Evolutionary conservation across 30 jellyfish, hydroid and myxozoan genomes (phyloP).

Genomic region (Catostylus mosaicus): DNA sequence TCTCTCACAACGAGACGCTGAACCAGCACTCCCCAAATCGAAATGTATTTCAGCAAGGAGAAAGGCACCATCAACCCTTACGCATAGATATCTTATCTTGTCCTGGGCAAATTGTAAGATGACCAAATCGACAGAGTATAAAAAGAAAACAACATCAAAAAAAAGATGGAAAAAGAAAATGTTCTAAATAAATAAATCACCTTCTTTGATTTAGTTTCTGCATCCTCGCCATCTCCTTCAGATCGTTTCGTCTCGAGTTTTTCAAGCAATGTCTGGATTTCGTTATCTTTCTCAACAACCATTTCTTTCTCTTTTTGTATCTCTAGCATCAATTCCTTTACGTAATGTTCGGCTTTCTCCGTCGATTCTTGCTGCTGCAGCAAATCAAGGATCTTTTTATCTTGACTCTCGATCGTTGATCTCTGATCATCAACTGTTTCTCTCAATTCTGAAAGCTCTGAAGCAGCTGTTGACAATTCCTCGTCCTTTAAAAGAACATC

Average conservation of each 20-base stretch:
- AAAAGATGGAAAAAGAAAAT: no score
- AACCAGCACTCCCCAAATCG: no score
- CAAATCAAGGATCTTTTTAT: constrained; percentile 29
- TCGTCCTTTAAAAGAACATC: constrained; percentile 20
- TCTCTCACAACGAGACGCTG: no score
- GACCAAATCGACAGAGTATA: no score
- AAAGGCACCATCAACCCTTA: no score
- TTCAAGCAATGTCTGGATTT: constrained; percentile 44
- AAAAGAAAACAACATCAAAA: no score
- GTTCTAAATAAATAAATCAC: no score
- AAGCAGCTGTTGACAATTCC: constrained; percentile 25
- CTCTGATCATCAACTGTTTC: constrained; percentile 54
- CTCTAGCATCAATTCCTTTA: constrained; percentile 24
- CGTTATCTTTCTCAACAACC: constrained; percentile 56
- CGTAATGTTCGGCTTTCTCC: constrained; percentile 30
- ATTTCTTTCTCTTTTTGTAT: constrained; percentile 28
- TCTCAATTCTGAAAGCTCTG: constrained; percentile 50
- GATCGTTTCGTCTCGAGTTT: constrained; percentile 9
- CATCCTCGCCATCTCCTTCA: constrained; percentile 51
- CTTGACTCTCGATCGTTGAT: constrained; percentile 53
- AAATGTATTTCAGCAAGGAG: no score
- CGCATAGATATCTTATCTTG: no score
- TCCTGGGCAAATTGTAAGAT: no score
- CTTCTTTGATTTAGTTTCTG: constrained; percentile 20
- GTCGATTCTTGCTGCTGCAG: constrained; percentile 49